Conservation (phyloP, 2,113 vertebrate genomes). For the Tricholaema leucomelas region DNA sequence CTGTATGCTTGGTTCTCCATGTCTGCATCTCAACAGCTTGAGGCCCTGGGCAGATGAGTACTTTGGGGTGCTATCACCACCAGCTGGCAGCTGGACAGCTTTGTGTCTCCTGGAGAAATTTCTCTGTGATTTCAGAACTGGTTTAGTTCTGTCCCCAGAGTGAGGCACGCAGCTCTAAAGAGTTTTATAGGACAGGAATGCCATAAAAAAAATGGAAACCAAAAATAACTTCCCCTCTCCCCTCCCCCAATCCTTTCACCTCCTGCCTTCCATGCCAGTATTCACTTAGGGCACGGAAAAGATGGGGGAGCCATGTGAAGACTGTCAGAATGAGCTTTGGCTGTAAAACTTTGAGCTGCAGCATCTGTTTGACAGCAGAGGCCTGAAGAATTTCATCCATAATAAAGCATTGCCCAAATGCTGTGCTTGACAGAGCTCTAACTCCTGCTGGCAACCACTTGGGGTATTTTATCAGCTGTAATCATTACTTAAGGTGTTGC, state of each 20-base stretch:
- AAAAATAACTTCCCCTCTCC: conserved; percentile 6
- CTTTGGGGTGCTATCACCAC: neutral
- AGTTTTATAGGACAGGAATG: conserved; percentile 18
- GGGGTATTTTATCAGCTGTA: neutral
- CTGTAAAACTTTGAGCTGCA: neutral
- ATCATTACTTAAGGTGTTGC: too few species aligned
- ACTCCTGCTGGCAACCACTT: neutral
- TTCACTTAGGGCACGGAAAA: neutral
- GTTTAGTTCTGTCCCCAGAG: neutral
- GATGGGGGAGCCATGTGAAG: neutral
- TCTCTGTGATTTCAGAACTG: neutral
- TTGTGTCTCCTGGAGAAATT: neutral
- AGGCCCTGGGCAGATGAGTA: accelerated
- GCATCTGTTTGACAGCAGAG: neutral
- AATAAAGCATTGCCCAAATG: neutral
- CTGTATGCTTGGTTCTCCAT: neutral
- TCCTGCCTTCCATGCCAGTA: conserved; percentile 2
- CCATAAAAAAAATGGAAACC: neutral
- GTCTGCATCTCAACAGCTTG: neutral
- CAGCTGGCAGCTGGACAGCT: neutral
- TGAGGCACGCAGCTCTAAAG: neutral
- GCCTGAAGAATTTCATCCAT: neutral
- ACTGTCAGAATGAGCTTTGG: neutral
- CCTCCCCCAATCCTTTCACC: neutral
- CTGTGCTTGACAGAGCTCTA: neutral